phyloP scores from a whole-genome alignment of 2,113 vertebrate species.

The Cariama cristata region DNA sequence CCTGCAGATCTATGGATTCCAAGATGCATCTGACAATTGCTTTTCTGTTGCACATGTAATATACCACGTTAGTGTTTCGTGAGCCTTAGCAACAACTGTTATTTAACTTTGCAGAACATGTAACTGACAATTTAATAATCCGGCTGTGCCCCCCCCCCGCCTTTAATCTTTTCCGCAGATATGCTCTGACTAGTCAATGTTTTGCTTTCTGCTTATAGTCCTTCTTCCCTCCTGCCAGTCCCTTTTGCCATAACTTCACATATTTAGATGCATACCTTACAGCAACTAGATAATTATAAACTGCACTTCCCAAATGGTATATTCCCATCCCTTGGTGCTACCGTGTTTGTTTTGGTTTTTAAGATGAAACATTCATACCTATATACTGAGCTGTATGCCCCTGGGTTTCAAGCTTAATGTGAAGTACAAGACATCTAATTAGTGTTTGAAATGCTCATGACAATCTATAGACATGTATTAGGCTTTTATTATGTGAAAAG shows the following conservation, averaged over 20 bases:
- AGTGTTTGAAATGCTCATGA: not conserved
- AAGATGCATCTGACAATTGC: not conserved
- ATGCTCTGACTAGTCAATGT: rapidly evolving
- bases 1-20: not conserved
- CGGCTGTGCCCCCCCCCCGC: rapidly evolving
- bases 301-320: not conserved
- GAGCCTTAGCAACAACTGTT: not conserved
- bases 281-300: not conserved
- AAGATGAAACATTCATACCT: not conserved
- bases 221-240: not conserved
- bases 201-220: not conserved
- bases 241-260: not conserved
- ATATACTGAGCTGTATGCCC: not conserved
- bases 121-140: not conserved
- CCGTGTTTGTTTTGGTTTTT: rapidly evolving
- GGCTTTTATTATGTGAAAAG: not conserved
- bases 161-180: not conserved
- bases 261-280: not conserved
- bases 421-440: not conserved
- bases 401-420: not conserved
- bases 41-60: not conserved
- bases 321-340: not conserved
- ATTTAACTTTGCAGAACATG: not conserved
- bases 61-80: rapidly evolving
- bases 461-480: rapidly evolving